Evolutionary conservation across 2,113 vertebrate species (phyloP), one percentile per base, ranked within the genome.

Genomic region (Grallaria varia): DNA sequence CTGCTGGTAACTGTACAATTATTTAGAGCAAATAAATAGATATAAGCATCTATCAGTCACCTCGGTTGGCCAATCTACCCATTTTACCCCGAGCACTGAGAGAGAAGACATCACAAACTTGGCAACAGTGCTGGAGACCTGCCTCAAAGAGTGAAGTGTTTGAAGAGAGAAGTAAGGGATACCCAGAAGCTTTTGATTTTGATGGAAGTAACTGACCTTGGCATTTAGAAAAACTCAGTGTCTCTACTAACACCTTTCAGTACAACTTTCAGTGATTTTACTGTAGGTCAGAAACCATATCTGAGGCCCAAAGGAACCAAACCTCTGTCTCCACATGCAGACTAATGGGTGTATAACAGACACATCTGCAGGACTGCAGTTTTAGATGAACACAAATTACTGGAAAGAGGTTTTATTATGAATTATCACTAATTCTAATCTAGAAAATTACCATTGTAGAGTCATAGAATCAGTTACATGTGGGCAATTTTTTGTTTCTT

Each of bases 1-100:
- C 95, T 73, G 40, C 73, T 68, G 89, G 93, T 95, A 78, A 75
- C 87, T 62, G 30, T 50, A 64, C 85, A 63, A 59, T 96, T 95
- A 71, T 73, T 84, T 56, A 44, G 76, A 33, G 67, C 79, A 83
- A 67, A 74, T 84, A 74, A 93, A 89, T 75, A 95, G 83, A 90
- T 88, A 24, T 28, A 78, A 67, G 19, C 2, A 0, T 71, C 63
- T 81, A 64, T 81, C 64, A 58, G 10, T 67, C 60, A 83, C 8
- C 71, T 77, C 66, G 25, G 78, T 18, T 66, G 92, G 82, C 28
- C 55, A 58, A 40, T 49, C 53, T 56, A 68, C 20, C 20, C 31
- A 2, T 18, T 58, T 72, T 40, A 50, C 63, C 35, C 39, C 0
- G 0, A 88, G n/a, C 30, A 18, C 71, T 42, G n/a, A 45, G 35